Evolutionary conservation across 2,888 invertebrate genomes (phyloP).

Genomic region (Noctua comes): DNA sequence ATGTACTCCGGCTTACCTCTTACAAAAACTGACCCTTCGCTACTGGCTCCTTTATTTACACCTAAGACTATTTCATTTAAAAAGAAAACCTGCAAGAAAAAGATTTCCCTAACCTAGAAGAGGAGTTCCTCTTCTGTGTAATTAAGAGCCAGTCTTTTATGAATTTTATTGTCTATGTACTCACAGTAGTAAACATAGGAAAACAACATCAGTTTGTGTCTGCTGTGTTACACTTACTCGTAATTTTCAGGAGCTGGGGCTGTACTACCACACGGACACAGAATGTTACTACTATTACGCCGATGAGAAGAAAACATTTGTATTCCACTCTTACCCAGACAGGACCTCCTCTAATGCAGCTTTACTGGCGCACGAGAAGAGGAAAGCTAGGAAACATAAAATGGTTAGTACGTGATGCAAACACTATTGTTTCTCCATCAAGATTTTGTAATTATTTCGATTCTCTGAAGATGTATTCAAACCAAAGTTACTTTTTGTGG

Average conservation of each 20-base stretch:
- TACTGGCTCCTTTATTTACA: not conserved
- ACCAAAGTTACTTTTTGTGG: not conserved
- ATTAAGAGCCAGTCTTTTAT: not conserved
- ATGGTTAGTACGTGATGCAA: constrained; percentile 65
- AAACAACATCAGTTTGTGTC: not conserved
- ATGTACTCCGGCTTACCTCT: too few relatives aligned
- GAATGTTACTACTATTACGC: constrained; percentile 96
- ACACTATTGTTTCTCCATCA: not conserved
- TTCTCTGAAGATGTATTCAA: not conserved
- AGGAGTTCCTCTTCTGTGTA: not conserved
- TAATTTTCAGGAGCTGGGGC: constrained; percentile 92
- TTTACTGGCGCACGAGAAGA: constrained; percentile 78
- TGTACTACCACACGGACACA: constrained; percentile 97
- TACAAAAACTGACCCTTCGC: too few relatives aligned
- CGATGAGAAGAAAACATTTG: constrained; percentile 93
- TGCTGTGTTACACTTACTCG: not conserved
- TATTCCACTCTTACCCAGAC: constrained; percentile 95
- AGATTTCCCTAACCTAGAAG: not conserved
- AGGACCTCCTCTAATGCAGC: constrained; percentile 79
- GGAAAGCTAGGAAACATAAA: constrained; percentile 84
- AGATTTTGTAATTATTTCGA: not conserved
- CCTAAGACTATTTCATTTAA: not conserved
- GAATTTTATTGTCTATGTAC: not conserved
- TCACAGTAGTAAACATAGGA: not conserved
- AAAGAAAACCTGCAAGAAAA: not conserved